phyloP scores from a whole-genome alignment of 2,888 invertebrate genomes.

The Aricia artaxerxes region DNA sequence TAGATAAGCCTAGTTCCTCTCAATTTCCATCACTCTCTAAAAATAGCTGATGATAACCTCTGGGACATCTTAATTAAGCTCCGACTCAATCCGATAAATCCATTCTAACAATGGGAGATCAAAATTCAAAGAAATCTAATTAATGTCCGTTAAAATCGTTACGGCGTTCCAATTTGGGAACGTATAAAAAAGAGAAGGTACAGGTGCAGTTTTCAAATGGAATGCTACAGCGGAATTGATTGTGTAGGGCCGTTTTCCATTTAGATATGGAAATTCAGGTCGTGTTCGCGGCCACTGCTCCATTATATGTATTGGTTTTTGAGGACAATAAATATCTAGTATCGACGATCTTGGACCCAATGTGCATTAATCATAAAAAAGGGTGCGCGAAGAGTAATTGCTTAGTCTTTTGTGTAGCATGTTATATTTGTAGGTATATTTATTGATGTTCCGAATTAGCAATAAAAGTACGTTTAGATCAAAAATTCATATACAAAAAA shows the following conservation, averaged over 20 bases:
- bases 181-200: constrained; percentile 54
- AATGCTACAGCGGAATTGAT: constrained; percentile 73
- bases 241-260: constrained; percentile 74
- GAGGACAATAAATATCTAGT: constrained; percentile 36
- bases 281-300: constrained; percentile 62
- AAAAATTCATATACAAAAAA: no score
- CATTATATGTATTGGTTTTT: constrained; percentile 41
- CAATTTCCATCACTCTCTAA: background rate
- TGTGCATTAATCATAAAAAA: constrained; percentile 11
- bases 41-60: background rate
- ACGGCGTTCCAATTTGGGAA: constrained; percentile 36
- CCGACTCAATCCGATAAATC: background rate
- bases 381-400: background rate
- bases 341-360: background rate
- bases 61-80: background rate
- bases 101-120: background rate
- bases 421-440: background rate
- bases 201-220: constrained; percentile 76
- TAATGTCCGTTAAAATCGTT: constrained; percentile 10
- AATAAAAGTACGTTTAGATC: background rate
- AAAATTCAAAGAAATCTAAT: constrained; percentile 24
- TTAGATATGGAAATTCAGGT: constrained; percentile 75
- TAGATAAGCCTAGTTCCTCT: background rate
- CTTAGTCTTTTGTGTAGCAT: background rate
- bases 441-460: background rate